These are phyloP conservation scores for Podarcis lilfordi DNA, from an alignment of 2,797 vertebrate genomes.

Conservation along the genomic window DNA sequence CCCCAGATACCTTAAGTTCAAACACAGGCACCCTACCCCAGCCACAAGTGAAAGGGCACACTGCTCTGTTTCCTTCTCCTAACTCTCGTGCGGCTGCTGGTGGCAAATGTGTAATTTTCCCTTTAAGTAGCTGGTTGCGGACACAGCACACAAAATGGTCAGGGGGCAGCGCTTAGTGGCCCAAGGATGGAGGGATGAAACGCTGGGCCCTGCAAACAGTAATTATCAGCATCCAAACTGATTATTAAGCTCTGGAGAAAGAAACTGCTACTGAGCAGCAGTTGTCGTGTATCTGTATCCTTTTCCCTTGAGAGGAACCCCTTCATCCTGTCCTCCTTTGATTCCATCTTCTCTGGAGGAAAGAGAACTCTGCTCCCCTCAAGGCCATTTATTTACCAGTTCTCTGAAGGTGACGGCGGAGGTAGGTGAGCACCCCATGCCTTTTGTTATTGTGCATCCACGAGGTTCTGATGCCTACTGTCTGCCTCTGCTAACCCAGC, in stretches of 20 bases:
- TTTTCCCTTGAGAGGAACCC: conserved; percentile 17
- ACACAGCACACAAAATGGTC: not conserved
- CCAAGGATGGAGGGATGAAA: conserved; percentile 28
- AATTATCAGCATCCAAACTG: conserved; percentile 29
- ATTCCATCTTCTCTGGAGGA: not conserved
- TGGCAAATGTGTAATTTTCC: not conserved
- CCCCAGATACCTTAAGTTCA: not conserved
- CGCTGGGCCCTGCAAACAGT: conserved; percentile 29
- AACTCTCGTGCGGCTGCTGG: not conserved
- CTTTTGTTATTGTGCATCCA: conserved; percentile 47
- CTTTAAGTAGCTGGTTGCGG: not conserved
- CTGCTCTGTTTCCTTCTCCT: not conserved
- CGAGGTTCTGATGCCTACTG: conserved; percentile 33
- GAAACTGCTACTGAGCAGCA: conserved; percentile 36
- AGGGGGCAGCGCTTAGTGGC: not conserved
- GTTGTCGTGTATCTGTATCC: not conserved
- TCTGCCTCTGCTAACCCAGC: not conserved
- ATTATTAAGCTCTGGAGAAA: conserved; percentile 42
- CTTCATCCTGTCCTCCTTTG: not conserved
- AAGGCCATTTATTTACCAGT: fast-evolving
- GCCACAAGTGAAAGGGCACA: fast-evolving
- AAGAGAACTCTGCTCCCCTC: not conserved
- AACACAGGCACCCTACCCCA: not conserved
- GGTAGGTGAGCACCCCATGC: not conserved
- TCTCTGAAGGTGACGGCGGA: fast-evolving